Percentiles rank a stretch among this genome's conserved stretches.
Conservation (phyloP, 2,113 vertebrate species). For the Illadopsis cleaveri region DNA sequence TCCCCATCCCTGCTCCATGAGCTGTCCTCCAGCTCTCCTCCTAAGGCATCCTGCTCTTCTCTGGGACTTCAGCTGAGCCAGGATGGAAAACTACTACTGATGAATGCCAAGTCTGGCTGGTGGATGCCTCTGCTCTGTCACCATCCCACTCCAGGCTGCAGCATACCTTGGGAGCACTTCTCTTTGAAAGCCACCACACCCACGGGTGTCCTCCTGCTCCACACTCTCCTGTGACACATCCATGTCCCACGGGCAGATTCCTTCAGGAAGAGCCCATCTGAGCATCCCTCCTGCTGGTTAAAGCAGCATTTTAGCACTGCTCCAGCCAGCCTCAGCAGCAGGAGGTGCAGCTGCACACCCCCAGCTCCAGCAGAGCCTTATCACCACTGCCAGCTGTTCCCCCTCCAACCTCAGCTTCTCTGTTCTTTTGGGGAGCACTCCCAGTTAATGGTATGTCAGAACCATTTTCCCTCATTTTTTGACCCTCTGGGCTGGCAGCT, state of each 20-base stretch:
- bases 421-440: not conserved
- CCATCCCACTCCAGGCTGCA: not conserved
- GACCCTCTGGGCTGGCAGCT: not conserved
- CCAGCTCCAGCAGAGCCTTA: not conserved
- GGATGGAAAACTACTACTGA: too few relatives aligned
- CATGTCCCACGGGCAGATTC: fast-evolving
- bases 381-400: not conserved
- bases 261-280: fast-evolving
- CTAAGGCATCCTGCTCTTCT: not conserved
- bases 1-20: not conserved
- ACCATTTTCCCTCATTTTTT: not conserved
- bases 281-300: not conserved
- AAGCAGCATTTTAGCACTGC: not conserved
- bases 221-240: not conserved
- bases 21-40: not conserved
- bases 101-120: not conserved
- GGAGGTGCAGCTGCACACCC: not conserved
- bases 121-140: not conserved
- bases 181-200: not conserved
- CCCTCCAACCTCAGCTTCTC: not conserved
- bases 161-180: not conserved
- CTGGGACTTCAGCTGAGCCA: not conserved
- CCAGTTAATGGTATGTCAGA: not conserved
- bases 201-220: not conserved
- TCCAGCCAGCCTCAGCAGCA: not conserved